Evolutionary conservation across 2,888 invertebrate species (phyloP), one percentile per base, ranked within the genome.

Genomic region (Muschampia plurimacula): DNA sequence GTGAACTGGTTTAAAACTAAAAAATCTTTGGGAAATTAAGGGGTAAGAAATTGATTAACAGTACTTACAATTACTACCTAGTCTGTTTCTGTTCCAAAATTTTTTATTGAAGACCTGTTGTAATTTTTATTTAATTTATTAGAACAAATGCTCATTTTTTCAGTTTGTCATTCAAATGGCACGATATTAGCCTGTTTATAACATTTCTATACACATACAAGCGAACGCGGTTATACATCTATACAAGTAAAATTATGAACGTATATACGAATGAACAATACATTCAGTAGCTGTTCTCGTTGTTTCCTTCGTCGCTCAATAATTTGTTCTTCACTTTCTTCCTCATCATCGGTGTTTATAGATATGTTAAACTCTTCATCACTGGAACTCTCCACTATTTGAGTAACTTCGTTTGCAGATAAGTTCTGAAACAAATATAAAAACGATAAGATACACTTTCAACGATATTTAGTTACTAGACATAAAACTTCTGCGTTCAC

Each of bases 271-370:
- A n/a, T 8, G 44, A 5, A 13, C 10, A 59, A 63, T 92, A 97
- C 98, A 95, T 97, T 97, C 73, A 99, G 85, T 7, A 99, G 94
- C 85, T 97, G 98, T 88, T 99, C 98, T 57, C 99, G 95, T 83
- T 98, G 97, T 83, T 97, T 97, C 75, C 99, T 95, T 78, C 98
- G 95, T 83, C 96, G 96, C 86, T 98, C 98, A 85, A 99, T 99
- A 79, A 99, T 98, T 80, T 97, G 97, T 86, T 99, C 98, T 84
- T 99, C 99, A 81, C 98, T 98, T 87, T 98, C 98, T 77, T 98
- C 98, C 75, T 98, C 98, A 74, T 97, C 96, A 63, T 96, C 95
- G 22, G 97, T 95, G 82, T 97, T 96, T 70, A 98, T 96, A 80
- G 97, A 96, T 73, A 97, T 95, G 83, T 97, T 96, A 4, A 96